Evolutionary conservation across 2,113 vertebrate species (phyloP), one percentile per base, ranked within the genome.

Genomic region (Sarotherodon lohbergeri): DNA sequence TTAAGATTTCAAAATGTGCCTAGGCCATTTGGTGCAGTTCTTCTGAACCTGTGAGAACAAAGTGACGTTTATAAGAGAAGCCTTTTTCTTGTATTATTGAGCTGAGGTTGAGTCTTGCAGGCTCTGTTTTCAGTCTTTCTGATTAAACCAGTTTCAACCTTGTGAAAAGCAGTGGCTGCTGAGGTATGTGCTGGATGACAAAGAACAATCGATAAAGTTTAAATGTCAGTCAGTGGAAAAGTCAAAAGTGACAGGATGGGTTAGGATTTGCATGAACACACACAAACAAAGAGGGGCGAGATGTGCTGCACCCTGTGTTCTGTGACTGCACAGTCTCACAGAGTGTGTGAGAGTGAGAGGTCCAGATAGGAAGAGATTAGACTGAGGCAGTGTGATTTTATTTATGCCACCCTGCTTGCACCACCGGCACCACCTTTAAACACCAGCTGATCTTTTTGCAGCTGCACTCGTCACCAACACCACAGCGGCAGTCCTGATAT

Each of bases 391-490:
- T 79, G 1, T 73, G 19, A 84, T 52, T 90, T 92, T 92, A 93
- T 94, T 95, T 91, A 71, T 90, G 80, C 13, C 78, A 55, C 52
- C 50, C 85, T 88, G 84, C 86, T 92, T 83, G 86, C 86, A 89
- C 90, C 86, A 63, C 80, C 93, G 85, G 85, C 89, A 92, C 92
- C 92, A 41, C 90, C 87, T 90, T 66, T 91, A 90, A 95, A 92
- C 84, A 24, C 88, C 9, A 78, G 76, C 83, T 88, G 81, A 88
- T 84, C 48, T 86, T n/a, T 87, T 9, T 10, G 52, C 80, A 6
- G 9, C 59, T 12, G 4, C 12, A 3, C 24, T 56, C 7, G 1
- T 41, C 46, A 36, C 50, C 17, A 14, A 6, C 16, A 43, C 63
- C 11, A 71, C 71, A 82, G 66, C 4, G 24, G 73, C 5, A 80